Percentiles rank a stretch among this genome's conserved stretches.
These are phyloP conservation scores for Drosophila quadrilineata DNA, from an alignment of 1,140 invertebrate species.

Conservation along the genomic window DNA sequence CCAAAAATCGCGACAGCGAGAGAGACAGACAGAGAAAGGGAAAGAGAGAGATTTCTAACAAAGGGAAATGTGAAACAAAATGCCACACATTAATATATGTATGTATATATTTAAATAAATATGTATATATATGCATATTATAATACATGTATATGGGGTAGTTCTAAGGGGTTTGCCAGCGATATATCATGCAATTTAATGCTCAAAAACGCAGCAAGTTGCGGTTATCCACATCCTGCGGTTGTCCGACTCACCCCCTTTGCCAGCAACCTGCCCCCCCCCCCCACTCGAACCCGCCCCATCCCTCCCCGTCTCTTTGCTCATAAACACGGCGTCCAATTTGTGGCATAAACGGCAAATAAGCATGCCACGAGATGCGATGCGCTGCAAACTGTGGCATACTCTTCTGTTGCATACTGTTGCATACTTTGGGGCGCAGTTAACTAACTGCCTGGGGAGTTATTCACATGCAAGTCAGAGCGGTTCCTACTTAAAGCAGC, in stretches of 20 bases:
- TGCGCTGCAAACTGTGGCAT: conserved; percentile 8
- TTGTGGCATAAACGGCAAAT: conserved; percentile 69
- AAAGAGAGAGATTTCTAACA: too few species aligned
- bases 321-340: conserved; percentile 65
- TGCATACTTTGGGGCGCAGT: conserved; percentile 49
- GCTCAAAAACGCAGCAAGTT: conserved; percentile 63
- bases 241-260: not conserved
- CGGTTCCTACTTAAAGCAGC: conserved; percentile 20
- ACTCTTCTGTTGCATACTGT: conserved; percentile 28
- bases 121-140: not conserved
- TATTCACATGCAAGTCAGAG: conserved; percentile 30
- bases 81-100: not conserved
- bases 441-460: conserved; percentile 29
- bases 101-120: not conserved
- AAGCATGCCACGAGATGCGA: conserved; percentile 42
- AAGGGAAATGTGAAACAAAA: not conserved
- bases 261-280: not conserved
- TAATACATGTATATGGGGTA: conserved; percentile 13
- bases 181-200: conserved; percentile 79
- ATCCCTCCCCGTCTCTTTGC: not conserved
- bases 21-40: conserved; percentile 17
- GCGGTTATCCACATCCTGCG: conserved; percentile 43
- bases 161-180: conserved; percentile 20
- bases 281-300: not conserved
- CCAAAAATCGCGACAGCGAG: conserved; percentile 42